Conservation (phyloP, 2,888 invertebrate genomes). For the Drosophila pullipes region DNA sequence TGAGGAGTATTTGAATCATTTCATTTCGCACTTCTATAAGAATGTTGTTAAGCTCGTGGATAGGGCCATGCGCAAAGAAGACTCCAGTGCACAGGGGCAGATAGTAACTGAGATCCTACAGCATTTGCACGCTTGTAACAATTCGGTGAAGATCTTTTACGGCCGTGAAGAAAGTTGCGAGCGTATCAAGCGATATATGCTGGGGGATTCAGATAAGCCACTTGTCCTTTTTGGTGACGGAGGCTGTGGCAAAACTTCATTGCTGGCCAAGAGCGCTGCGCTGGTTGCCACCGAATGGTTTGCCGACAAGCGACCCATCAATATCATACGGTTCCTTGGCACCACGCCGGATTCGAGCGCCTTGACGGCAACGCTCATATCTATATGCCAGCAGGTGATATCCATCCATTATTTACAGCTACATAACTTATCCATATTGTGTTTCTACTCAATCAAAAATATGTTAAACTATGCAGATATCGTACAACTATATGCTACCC, state of each 20-base stretch:
- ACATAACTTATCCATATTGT: slow-evolving; percentile 29
- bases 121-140: slow-evolving; percentile 97
- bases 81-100: slow-evolving; percentile 96
- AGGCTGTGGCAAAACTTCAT: slow-evolving; percentile 98
- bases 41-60: slow-evolving; percentile 96
- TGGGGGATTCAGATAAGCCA: slow-evolving; percentile 93
- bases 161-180: slow-evolving; percentile 95
- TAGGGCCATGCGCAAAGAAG: slow-evolving; percentile 97
- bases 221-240: slow-evolving; percentile 96
- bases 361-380: slow-evolving; percentile 96
- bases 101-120: slow-evolving; percentile 97
- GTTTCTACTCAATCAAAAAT: slow-evolving; percentile 32
- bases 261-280: slow-evolving; percentile 96
- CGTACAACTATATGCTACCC: slow-evolving; percentile 95
- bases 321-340: slow-evolving; percentile 96
- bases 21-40: slow-evolving; percentile 97
- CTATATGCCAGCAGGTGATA: slow-evolving; percentile 96
- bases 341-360: slow-evolving; percentile 99
- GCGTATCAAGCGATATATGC: slow-evolving; percentile 93
- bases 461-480: slow-evolving; percentile 87
- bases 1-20: slow-evolving; percentile 96
- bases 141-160: slow-evolving; percentile 96
- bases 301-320: slow-evolving; percentile 91
- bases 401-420: slow-evolving; percentile 36
- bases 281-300: slow-evolving; percentile 92